A percentile compares a stretch with the other conserved stretches of the same genome.
Evolutionary conservation across 2,113 vertebrate species (phyloP).

Genomic region (Noctilio leporinus): DNA sequence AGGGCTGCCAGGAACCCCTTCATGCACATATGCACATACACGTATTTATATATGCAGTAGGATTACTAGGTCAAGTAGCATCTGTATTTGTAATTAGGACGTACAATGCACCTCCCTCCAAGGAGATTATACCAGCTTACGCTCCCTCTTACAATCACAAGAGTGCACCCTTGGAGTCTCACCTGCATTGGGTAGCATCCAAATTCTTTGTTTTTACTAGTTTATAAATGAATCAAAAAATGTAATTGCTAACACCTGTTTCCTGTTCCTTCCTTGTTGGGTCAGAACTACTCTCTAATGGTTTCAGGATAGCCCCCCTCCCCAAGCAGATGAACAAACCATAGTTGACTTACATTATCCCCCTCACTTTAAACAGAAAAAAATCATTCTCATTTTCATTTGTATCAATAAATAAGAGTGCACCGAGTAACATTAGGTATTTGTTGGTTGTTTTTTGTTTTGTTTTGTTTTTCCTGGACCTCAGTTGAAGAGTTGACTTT

Average conservation of each 20-base stretch:
- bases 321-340: background rate
- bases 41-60: background rate
- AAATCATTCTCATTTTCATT: background rate
- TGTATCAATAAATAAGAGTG: background rate
- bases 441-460: background rate
- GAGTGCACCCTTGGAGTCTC: background rate
- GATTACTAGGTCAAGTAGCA: background rate
- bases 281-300: background rate
- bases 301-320: background rate
- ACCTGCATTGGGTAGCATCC: background rate
- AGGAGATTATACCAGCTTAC: background rate
- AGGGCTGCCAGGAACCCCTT: accelerated
- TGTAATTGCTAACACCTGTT: background rate
- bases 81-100: background rate
- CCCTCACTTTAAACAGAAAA: background rate
- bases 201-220: background rate
- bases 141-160: too few relatives aligned
- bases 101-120: background rate
- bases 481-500: background rate
- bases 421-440: background rate
- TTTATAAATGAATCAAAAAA: background rate
- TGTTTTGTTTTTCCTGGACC: background rate
- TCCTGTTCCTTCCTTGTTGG: background rate
- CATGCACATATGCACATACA: accelerated
- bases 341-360: background rate